These are phyloP conservation scores for Caenorhabditis plicata DNA, from an alignment of 2,888 invertebrate genomes.

Conservation along the genomic window DNA sequence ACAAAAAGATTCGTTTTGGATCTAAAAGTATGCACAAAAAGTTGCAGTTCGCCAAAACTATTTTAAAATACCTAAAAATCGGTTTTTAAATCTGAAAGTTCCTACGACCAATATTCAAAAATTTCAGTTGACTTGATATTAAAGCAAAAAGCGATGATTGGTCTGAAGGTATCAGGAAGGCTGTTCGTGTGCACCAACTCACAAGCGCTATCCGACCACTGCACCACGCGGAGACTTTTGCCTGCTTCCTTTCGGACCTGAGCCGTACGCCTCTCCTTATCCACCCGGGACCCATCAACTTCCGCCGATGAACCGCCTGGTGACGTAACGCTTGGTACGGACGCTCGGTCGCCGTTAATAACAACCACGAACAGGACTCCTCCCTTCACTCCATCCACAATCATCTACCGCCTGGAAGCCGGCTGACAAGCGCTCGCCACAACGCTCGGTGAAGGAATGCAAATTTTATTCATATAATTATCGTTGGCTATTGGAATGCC, in stretches of 20 bases:
- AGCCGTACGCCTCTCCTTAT: slow-evolving; percentile 50
- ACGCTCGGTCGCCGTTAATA: slow-evolving; percentile 40
- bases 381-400: slow-evolving; percentile 41
- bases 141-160: slow-evolving; percentile 27
- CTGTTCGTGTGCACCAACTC: slow-evolving; percentile 19
- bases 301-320: slow-evolving; percentile 31
- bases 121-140: too few species aligned
- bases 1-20: too few species aligned
- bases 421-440: slow-evolving; percentile 44
- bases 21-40: too few species aligned
- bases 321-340: slow-evolving; percentile 45
- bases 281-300: slow-evolving; percentile 30
- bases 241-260: slow-evolving; percentile 57
- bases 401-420: slow-evolving; percentile 42
- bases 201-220: slow-evolving; percentile 44
- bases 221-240: slow-evolving; percentile 52
- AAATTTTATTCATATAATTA: too few species aligned
- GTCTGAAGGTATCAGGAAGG: slow-evolving; percentile 34
- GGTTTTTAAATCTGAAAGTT: too few species aligned
- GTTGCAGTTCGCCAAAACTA: too few species aligned
- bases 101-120: too few species aligned
- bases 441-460: slow-evolving; percentile 33
- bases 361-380: slow-evolving; percentile 29
- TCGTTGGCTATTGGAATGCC: too few species aligned
- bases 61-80: too few species aligned